Evolutionary conservation across 2,113 vertebrate species (phyloP).

Genomic region (Lampris incognitus): DNA sequence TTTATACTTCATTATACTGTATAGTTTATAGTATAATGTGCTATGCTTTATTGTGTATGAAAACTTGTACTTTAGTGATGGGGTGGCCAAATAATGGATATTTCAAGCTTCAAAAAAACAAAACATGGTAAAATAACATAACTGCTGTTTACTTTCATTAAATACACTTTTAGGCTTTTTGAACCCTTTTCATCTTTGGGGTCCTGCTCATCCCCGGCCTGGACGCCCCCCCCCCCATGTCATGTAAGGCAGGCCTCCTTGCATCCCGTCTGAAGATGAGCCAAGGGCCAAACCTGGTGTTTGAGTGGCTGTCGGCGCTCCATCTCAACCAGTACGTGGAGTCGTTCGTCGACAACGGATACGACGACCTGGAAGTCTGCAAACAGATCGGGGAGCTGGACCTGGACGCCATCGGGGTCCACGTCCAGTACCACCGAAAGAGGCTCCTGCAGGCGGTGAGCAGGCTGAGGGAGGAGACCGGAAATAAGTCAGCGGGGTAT

Average conservation of each 20-base stretch:
- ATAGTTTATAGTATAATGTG: too few species aligned
- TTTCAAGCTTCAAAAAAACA: too few species aligned
- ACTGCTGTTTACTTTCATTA: too few species aligned
- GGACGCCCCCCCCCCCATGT: too few species aligned
- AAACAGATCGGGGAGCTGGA: constrained; percentile 97
- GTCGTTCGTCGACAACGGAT: constrained; percentile 96
- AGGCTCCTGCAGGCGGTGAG: constrained; percentile 89
- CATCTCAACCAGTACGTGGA: constrained; percentile 93
- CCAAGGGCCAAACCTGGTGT: constrained; percentile 88
- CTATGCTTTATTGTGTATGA: too few species aligned
- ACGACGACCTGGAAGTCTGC: constrained; percentile 97
- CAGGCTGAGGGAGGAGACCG: constrained; percentile 86
- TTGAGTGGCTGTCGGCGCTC: constrained; percentile 93
- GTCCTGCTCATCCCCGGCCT: too few species aligned
- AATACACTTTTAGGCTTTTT: too few species aligned
- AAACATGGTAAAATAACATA: too few species aligned
- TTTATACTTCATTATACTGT: too few species aligned
- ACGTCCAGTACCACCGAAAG: constrained; percentile 87
- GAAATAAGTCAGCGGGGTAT: constrained; percentile 80
- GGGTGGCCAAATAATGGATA: too few species aligned
- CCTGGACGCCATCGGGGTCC: constrained; percentile 95
- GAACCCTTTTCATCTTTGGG: too few species aligned
- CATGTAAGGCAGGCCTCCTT: constrained; percentile 1
- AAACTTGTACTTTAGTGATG: too few species aligned
- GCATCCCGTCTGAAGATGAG: constrained; percentile 79